Base-by-base conservation (phyloP, 1,140 invertebrate genomes). In the Conus betulinus region DNA sequence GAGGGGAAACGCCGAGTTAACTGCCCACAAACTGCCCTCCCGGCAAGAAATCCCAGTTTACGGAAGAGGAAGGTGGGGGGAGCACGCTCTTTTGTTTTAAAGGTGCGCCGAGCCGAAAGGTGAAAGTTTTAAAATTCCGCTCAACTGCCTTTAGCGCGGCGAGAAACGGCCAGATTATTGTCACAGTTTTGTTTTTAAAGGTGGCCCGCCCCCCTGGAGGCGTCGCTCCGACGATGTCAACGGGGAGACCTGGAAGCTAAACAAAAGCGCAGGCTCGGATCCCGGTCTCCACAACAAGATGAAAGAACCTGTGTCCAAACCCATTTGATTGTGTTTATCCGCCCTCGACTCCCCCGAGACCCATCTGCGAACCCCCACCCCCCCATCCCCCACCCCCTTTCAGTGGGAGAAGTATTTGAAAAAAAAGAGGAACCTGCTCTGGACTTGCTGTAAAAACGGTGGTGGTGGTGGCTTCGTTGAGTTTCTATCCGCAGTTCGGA, bases 271-370 rank as follows among this genome's bases (percentile, higher is more conserved):
- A 20, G 39, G 10, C 51, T 8, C 5, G 4, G 79, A 81, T 6
- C 25, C 79, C 13, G 13, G 39, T 51, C 39, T 53, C 27, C 39
- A 20, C 39, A 81, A 53, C 79, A 25, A 81, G 79, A 81, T 81
- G 79, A 81, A 81, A 81, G 79, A 20, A 20, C 10, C 79, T 63
- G n/a, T 63, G 82, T 84, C 57, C 53, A 63, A 84, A 84, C 53
- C 82, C 23, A 0, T 60, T 25, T 84, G 82, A 84, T 84, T 84
- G 82, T 84, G 82, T 84, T 84, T 84, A 84, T 81, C 79, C 79
- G 7, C 7, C 13, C 79, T 53, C 79, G 51, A 81, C 15, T 53
- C 79, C 79, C 23, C 82, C 17, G 55, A 84, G 82, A 84, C n/a
- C 23, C 13, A 23, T 63, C 53, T 84, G 52, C 20, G 53, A 84